A percentile compares a stretch with the other conserved stretches of the same genome.
Evolutionary conservation across 2,113 vertebrate genomes (phyloP).

Genomic region (Laticauda laticaudata): DNA sequence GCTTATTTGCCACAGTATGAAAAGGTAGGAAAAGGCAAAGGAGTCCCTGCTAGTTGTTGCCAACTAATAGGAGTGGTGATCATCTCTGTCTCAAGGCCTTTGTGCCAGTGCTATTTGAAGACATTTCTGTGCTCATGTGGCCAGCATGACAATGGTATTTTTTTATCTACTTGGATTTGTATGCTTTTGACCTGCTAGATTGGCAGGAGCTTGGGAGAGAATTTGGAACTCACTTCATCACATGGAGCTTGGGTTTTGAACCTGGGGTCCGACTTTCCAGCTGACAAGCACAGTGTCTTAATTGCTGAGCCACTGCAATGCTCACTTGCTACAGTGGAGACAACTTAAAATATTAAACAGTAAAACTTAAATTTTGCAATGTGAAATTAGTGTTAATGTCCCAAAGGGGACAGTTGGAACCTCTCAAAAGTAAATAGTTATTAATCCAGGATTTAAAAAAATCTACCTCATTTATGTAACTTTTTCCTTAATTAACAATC

Average conservation of each 20-base stretch:
- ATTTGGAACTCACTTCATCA: not conserved
- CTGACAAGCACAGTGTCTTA: not conserved
- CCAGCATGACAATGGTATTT: not conserved
- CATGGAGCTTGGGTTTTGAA: not conserved
- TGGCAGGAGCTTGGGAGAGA: not conserved
- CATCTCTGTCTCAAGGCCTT: not conserved
- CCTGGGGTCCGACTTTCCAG: not conserved
- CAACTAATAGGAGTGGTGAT: not conserved
- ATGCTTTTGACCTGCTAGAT: not conserved
- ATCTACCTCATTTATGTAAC: not conserved
- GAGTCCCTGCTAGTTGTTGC: not conserved
- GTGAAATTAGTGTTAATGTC: not conserved
- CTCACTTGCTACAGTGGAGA: not conserved
- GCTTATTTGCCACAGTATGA: not conserved
- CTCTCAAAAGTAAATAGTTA: constrained; percentile 6
- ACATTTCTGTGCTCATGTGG: not conserved
- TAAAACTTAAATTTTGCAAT: not conserved
- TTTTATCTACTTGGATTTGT: not conserved
- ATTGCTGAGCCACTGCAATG: not conserved
- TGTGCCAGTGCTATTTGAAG: not conserved
- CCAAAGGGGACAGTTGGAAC: not conserved
- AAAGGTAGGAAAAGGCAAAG: not conserved
- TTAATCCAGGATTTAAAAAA: constrained; percentile 10
- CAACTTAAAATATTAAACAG: not conserved
- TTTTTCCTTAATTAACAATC: constrained; percentile 63